Conservation (phyloP, 2,888 invertebrate genomes). For the Tinea pellionella region DNA sequence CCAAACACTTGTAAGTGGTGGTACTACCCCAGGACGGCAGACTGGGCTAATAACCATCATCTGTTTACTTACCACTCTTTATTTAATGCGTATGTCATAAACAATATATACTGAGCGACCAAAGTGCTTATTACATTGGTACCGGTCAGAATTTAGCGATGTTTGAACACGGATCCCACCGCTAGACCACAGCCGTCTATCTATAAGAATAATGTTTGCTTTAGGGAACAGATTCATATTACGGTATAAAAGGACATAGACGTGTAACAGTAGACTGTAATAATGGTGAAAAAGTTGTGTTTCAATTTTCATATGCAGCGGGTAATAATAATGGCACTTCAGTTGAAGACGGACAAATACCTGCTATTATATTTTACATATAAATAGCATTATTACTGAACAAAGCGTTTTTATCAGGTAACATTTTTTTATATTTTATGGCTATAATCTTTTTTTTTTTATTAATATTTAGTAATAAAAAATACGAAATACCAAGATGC, state of each 20-base stretch:
- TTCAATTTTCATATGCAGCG: slow-evolving; percentile 86
- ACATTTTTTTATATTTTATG: too few species aligned
- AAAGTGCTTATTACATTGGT: too few species aligned
- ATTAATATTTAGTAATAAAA: too few species aligned
- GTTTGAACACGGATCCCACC: too few species aligned
- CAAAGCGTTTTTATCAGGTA: neutral
- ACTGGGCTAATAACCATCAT: too few species aligned
- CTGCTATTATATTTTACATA: slow-evolving; percentile 85
- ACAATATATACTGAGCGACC: too few species aligned
- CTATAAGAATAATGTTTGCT: neutral
- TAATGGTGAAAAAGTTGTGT: slow-evolving; percentile 80
- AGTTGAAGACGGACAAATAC: slow-evolving; percentile 89
- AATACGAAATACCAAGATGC: too few species aligned
- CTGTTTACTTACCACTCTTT: too few species aligned
- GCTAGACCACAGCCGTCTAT: neutral
- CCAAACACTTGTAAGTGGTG: too few species aligned
- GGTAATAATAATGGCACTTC: slow-evolving; percentile 89
- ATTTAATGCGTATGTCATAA: too few species aligned
- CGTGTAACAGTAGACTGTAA: slow-evolving; percentile 81
- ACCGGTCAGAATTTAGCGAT: slow-evolving; percentile 4
- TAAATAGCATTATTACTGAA: slow-evolving; percentile 28
- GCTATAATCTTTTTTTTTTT: too few species aligned
- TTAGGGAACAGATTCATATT: slow-evolving; percentile 88
- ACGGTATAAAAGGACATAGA: slow-evolving; percentile 83
- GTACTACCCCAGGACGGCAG: too few species aligned